These are phyloP conservation scores for Mechanitis mazaeus DNA, from an alignment of 2,888 invertebrate genomes.

Conservation along the genomic window DNA sequence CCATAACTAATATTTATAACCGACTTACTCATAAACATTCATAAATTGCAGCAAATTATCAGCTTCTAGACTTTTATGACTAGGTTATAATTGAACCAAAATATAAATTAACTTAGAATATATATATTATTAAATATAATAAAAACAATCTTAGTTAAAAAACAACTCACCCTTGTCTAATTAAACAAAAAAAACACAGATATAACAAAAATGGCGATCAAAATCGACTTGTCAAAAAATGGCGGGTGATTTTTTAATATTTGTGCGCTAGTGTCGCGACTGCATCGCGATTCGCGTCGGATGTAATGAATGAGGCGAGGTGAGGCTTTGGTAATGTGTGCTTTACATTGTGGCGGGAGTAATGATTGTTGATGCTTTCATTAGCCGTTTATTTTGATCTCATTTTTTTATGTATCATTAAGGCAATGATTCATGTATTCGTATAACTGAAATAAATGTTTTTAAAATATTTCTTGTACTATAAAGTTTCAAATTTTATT, in stretches of 20 bases:
- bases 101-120: neutral
- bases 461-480: too few species aligned
- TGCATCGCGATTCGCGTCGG: slow-evolving; percentile 61
- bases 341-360: slow-evolving; percentile 55
- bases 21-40: too few species aligned
- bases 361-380: slow-evolving; percentile 52
- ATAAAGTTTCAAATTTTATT: too few species aligned
- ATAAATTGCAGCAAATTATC: too few species aligned
- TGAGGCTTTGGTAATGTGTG: slow-evolving; percentile 69
- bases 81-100: too few species aligned
- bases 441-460: too few species aligned
- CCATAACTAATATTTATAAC: too few species aligned
- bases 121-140: slow-evolving; percentile 1
- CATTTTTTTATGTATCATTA: slow-evolving; percentile 19
- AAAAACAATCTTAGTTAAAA: slow-evolving; percentile 11
- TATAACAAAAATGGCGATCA: slow-evolving; percentile 25
- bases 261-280: slow-evolving; percentile 54
- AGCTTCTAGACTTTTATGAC: too few species aligned
- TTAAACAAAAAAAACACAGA: slow-evolving; percentile 34
- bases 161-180: slow-evolving; percentile 18
- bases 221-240: slow-evolving; percentile 29
- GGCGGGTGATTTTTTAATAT: slow-evolving; percentile 34
- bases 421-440: neutral
- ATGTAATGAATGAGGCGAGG: slow-evolving; percentile 69
- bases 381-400: slow-evolving; percentile 33